Base-by-base conservation (phyloP, 2,113 vertebrate genomes). In the Platichthys flesus region DNA sequence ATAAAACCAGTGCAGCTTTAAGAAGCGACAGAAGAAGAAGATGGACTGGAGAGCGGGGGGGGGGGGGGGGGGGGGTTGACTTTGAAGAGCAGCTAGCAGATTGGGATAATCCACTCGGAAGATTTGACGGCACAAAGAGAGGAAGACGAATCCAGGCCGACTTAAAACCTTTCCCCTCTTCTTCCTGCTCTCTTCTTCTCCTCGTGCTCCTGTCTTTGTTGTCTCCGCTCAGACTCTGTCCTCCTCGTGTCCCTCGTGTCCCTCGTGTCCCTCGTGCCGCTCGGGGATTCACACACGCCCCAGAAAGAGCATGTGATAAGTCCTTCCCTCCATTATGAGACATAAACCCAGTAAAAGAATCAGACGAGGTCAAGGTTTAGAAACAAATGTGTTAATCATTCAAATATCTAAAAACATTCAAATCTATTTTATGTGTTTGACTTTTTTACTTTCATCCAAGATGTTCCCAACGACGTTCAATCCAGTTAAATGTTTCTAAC, bases 1-100 rank as follows among this genome's bases (percentile, higher is more conserved):
- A 90, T 90, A 88, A 90, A 84, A 77, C 64, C 78, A 40, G 71
- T 58, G 26, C 85, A 74, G 82, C 85, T 89, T 82, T 66, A 69
- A 71, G 78, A 80, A 85, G 78, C 84, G 78, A 82, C 77, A 72
- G 83, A 84, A 85, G 76, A 76, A 70, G 86, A 74, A 54, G 51
- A 21, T 9, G 51, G 51, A 54, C 51, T 6, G 8, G 51, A 54
- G 18, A 54, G 51, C 45, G 13, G 45, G 16, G 45, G 16, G 51
- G 18, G 20, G 70, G 71, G 57, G 18, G 13, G 51, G 20, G 20
- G 20, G 20, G 6, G 20, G 51, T 52, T 52, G 51, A n/a, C 51
- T n/a, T 20, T 52, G 51, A n/a, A n/a, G 51, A 52, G 51, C 18
- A n/a, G 51, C 18, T n/a, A 6, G 51, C n/a, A n/a, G 45, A 49